Evolutionary conservation across 2,888 invertebrate species (phyloP), one percentile per base, ranked within the genome.

Genomic region (Nomada fucata): DNA sequence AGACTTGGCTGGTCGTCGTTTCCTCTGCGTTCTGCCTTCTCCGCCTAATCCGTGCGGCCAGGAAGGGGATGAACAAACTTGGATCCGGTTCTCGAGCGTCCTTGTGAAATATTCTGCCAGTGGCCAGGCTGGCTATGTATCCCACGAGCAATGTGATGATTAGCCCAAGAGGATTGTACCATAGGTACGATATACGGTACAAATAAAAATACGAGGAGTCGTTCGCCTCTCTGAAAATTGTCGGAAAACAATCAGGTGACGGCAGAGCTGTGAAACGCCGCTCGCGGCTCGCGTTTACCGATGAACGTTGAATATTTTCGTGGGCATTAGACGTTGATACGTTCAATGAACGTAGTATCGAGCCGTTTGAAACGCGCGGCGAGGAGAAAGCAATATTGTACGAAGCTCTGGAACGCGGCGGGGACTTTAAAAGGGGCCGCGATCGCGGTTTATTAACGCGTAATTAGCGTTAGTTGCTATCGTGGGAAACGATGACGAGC

Each of bases 171-270:
- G 95, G 94, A 0, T 96, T 96, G 74, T 96, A 96, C 96, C 96
- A 97, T 94, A 96, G 94, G 90, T 97, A 97, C 0, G 97, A 97
- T 36, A 97, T 94, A 85, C 96, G 95, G 90, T 96, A 96, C n/a
- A 96, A 92, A 94, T 96, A 97, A 89, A 96, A 95, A 90, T 95
- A 96, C 0, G 83, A 65, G 0, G 68, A 15, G 0, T 57, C 15
- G n/a, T 76, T 67, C 3, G 44, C 10, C 10, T 26, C 20, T 2
- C 86, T 84, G 74, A 11, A 79, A 86, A 84, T 64, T 7, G 44
- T 36, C 59, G 23, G 23, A 15, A 18, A 18, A 61, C n/a, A 5
- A 7, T 15, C 1, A 47, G 5, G n/a, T 36, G 7, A 36, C 2
- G 9, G 29, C 18, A 0, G n/a, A 11, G 3, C 0, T 4, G 20